These are phyloP conservation scores for Microctonus hyperodae DNA, from an alignment of 2,888 invertebrate species.

Conservation along the genomic window DNA sequence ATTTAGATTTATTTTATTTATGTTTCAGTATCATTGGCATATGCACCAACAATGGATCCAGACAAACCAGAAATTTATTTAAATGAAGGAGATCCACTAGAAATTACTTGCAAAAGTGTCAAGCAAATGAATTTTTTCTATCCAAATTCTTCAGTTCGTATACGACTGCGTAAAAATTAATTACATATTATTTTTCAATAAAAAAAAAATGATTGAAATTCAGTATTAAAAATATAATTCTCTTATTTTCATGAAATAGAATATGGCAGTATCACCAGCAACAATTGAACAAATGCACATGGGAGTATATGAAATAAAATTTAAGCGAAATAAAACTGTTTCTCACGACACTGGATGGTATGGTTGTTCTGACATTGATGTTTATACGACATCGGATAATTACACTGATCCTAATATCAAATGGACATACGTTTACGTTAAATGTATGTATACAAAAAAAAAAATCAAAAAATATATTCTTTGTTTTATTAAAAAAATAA, in stretches of 20 bases:
- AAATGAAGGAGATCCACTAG: constrained; percentile 49
- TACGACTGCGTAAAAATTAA: neutral
- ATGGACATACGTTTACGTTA: constrained; percentile 56
- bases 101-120: constrained; percentile 44
- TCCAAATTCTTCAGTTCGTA: constrained; percentile 25
- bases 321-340: constrained; percentile 42
- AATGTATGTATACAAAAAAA: constrained; percentile 46
- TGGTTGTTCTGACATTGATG: constrained; percentile 48
- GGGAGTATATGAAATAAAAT: constrained; percentile 29
- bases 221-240: neutral
- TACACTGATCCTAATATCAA: constrained; percentile 39
- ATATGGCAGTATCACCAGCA: constrained; percentile 33
- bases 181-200: neutral
- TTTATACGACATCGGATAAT: constrained; percentile 31
- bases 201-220: neutral
- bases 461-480: too few relatives aligned
- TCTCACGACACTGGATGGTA: constrained; percentile 58
- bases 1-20: neutral
- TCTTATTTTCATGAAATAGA: constrained; percentile 29
- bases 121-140: constrained; percentile 43
- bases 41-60: constrained; percentile 39
- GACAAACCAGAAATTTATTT: constrained; percentile 41
- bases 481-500: neutral
- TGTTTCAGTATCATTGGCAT: constrained; percentile 39
- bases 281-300: neutral